These are phyloP conservation scores for Beroe forskalii DNA, from an alignment of 37 sponge, comb jelly and placozoan genomes.

Conservation along the genomic window DNA sequence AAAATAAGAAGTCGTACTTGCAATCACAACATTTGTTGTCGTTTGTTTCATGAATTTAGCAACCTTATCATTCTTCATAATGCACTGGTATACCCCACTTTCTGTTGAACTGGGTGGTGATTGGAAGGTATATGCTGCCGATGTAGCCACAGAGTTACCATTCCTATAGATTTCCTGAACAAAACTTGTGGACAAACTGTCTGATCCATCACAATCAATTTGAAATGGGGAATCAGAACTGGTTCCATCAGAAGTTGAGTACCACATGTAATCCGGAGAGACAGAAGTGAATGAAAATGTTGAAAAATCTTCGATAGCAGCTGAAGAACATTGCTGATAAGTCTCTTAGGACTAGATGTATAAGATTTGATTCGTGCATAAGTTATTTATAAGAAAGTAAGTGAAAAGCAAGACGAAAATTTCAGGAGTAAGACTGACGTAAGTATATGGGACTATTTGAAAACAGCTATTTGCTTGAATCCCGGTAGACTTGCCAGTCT, in stretches of 20 bases:
- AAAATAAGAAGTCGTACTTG: no score
- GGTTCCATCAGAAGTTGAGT: neutral
- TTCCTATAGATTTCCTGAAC: neutral
- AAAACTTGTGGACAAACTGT: neutral
- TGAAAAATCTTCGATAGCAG: neutral
- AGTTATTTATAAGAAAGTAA: no score
- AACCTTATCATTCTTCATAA: neutral
- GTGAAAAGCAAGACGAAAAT: no score
- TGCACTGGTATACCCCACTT: constrained; percentile 41
- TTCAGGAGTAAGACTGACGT: no score
- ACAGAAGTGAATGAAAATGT: neutral
- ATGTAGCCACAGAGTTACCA: neutral
- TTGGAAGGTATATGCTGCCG: neutral
- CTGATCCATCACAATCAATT: neutral
- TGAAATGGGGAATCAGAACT: neutral
- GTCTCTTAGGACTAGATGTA: no score
- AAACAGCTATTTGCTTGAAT: no score
- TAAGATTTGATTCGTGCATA: no score
- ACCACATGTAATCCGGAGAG: constrained; percentile 34
- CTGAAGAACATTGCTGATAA: neutral
- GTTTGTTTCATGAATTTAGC: neutral
- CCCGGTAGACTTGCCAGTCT: no score
- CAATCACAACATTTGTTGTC: constrained; percentile 35
- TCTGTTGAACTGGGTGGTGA: neutral
- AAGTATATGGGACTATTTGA: no score